These are phyloP conservation scores for Gallinago solitaria DNA, from an alignment of 2,797 vertebrate genomes.

Conservation along the genomic window DNA sequence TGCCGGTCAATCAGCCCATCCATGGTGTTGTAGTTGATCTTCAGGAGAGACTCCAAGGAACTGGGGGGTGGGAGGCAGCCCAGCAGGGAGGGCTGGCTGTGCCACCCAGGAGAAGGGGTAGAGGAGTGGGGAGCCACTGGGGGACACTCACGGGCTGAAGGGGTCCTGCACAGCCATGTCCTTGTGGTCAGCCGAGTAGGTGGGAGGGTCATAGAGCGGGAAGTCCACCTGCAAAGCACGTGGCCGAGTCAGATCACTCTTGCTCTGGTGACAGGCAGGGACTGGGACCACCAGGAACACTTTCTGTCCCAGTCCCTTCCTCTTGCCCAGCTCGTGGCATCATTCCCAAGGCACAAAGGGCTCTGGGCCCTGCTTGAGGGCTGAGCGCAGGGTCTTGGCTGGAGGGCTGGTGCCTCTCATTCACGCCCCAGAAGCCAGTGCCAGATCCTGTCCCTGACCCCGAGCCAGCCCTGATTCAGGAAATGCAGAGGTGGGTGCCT, in stretches of 20 bases:
- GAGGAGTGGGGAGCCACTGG: accelerated
- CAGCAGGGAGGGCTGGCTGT: background rate
- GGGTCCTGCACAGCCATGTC: conserved; percentile 63
- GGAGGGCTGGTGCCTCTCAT: background rate
- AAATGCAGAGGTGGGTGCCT: background rate
- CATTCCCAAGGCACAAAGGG: accelerated
- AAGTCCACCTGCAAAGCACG: conserved; percentile 80
- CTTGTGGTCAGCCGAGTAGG: conserved; percentile 73
- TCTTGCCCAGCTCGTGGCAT: background rate
- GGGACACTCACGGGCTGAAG: conserved; percentile 70
- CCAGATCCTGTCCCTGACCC: background rate
- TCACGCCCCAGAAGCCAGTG: background rate
- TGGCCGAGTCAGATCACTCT: background rate
- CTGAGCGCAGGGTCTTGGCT: accelerated
- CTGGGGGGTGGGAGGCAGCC: conserved; percentile 40
- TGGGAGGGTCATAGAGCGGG: conserved; percentile 79
- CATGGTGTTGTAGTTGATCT: conserved; percentile 74
- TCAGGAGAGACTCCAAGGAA: conserved; percentile 60
- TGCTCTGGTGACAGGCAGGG: background rate
- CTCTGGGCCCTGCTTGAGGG: background rate
- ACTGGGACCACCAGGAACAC: accelerated
- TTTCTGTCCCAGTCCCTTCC: background rate
- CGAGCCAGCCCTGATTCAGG: background rate
- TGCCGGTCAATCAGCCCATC: conserved; percentile 70
- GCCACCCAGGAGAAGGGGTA: background rate